Percentiles rank a stretch among this genome's conserved stretches.
Conservation (phyloP, 92 coral and sea anemone species). For the Palythoa caribaeorum region DNA sequence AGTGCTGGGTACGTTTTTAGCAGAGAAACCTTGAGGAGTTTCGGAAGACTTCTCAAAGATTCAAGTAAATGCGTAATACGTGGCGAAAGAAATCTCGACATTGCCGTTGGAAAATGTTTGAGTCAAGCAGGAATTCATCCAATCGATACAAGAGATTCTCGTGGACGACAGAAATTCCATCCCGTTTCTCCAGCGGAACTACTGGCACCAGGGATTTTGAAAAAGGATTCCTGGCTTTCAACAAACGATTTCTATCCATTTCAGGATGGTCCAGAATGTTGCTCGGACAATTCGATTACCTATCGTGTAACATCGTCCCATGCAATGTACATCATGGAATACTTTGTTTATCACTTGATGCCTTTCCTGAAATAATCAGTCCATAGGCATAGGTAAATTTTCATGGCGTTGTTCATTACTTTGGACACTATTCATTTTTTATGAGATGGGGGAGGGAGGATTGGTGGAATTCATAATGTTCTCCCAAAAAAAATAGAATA, state of each 20-base stretch:
- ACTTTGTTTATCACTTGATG: slow-evolving; percentile 44
- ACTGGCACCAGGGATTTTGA: neutral
- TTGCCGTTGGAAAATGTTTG: slow-evolving; percentile 26
- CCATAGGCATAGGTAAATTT: too few relatives aligned
- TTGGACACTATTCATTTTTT: too few relatives aligned
- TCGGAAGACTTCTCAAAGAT: slow-evolving; percentile 28
- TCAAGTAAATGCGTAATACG: neutral
- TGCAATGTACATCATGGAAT: slow-evolving; percentile 34
- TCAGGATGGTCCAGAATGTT: slow-evolving; percentile 38
- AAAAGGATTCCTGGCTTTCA: slow-evolving; percentile 12
- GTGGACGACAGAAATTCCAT: slow-evolving; percentile 42
- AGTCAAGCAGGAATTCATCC: slow-evolving; percentile 17
- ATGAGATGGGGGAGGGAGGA: too few relatives aligned
- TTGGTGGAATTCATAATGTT: too few relatives aligned
- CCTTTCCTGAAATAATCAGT: neutral
- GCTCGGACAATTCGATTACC: slow-evolving; percentile 44
- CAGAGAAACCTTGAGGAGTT: slow-evolving; percentile 54
- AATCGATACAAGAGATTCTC: slow-evolving; percentile 36
- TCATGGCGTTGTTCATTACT: too few relatives aligned
- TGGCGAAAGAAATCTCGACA: neutral
- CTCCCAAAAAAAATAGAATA: too few relatives aligned
- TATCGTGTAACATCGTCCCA: neutral
- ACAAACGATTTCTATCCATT: neutral
- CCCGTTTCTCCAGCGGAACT: slow-evolving; percentile 26
- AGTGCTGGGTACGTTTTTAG: slow-evolving; percentile 66